phyloP scores from a whole-genome alignment of 2,113 vertebrate genomes.

The Dolichotis patagonum region DNA sequence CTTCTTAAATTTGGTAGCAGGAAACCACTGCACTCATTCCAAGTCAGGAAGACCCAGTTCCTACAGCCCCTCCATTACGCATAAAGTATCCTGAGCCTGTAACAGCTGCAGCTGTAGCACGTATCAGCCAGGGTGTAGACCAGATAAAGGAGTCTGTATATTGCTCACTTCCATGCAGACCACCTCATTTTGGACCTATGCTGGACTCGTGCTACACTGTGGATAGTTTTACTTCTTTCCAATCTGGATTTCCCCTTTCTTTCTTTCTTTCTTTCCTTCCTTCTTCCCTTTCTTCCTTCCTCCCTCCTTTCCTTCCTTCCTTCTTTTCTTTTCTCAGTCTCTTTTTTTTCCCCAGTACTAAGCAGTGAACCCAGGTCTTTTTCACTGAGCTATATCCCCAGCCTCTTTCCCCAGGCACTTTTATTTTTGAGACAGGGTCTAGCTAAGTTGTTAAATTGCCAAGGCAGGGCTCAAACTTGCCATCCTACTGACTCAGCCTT shows the following conservation, averaged over 20 bases:
- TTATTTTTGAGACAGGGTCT: neutral
- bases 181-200: neutral
- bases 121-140: neutral
- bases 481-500: neutral
- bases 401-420: neutral
- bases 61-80: neutral
- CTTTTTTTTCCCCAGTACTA: neutral
- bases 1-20: neutral
- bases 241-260: neutral
- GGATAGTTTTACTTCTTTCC: neutral
- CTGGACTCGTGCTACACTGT: neutral
- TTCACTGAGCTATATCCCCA: neutral
- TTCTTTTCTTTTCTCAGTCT: neutral
- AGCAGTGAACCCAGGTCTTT: neutral
- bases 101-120: neutral
- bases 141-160: neutral
- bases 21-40: neutral
- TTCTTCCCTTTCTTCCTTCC: neutral
- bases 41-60: neutral
- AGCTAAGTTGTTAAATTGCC: neutral
- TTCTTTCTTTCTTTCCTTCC: neutral
- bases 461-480: neutral
- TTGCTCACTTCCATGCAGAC: neutral
- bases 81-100: neutral
- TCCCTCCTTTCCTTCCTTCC: too few species aligned